These are phyloP conservation scores for Temnothorax rugatulus DNA, from an alignment of 2,888 invertebrate genomes.

Conservation along the genomic window DNA sequence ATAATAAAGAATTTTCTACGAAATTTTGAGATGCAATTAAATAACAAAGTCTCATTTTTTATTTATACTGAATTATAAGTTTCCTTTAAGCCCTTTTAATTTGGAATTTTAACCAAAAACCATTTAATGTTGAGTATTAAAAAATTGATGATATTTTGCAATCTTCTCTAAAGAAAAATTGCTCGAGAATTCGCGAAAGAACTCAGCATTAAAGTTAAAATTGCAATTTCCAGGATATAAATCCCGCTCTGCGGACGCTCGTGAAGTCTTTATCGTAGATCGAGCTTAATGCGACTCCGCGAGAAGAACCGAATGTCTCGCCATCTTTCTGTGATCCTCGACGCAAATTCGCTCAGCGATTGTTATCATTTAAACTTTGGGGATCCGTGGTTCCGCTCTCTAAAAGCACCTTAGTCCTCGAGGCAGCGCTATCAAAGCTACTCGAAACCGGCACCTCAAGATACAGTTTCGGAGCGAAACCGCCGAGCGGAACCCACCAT, in stretches of 20 bases:
- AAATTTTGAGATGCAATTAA: background rate
- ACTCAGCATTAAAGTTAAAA: constrained; percentile 37
- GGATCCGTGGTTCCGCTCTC: constrained; percentile 14
- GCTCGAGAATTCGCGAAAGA: constrained; percentile 36
- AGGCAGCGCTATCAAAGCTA: constrained; percentile 5
- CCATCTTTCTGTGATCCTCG: constrained; percentile 34
- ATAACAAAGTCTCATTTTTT: background rate
- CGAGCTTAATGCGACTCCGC: constrained; percentile 44
- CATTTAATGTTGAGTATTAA: constrained; percentile 22
- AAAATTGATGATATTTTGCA: background rate
- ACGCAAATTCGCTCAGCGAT: constrained; percentile 47
- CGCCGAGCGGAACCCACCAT: constrained; percentile 40
- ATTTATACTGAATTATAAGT: background rate
- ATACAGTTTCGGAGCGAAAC: constrained; percentile 40
- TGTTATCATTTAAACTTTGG: constrained; percentile 47
- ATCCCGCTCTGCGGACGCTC: constrained; percentile 13
- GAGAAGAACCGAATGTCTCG: constrained; percentile 44
- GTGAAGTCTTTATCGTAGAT: constrained; percentile 41
- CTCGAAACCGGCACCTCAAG: background rate
- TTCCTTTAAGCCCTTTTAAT: background rate
- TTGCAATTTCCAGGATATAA: constrained; percentile 46
- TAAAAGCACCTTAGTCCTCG: constrained; percentile 2
- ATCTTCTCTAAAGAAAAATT: constrained; percentile 19
- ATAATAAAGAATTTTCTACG: background rate
- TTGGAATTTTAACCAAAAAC: background rate